Evolutionary conservation across 2,888 invertebrate genomes (phyloP).

Genomic region (Meteorus cinctellus): DNA sequence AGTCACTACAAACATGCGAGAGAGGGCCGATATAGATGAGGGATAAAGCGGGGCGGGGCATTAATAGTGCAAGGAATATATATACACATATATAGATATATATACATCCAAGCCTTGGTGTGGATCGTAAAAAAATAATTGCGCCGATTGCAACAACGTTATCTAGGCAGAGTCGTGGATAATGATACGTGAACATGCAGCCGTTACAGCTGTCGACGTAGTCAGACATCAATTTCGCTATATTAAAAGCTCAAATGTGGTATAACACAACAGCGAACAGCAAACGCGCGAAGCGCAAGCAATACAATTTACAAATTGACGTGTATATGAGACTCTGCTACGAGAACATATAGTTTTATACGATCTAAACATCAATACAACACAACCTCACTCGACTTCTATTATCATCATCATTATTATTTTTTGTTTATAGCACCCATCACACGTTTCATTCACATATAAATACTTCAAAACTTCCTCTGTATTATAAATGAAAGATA

Average conservation of each 20-base stretch:
- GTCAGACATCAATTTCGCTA: conserved; percentile 54
- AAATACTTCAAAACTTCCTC: conserved; percentile 6
- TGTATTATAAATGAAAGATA: conserved; percentile 38
- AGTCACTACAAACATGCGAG: conserved; percentile 6
- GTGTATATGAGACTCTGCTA: background rate
- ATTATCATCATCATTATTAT: background rate
- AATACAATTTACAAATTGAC: conserved; percentile 18
- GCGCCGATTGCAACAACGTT: conserved; percentile 69
- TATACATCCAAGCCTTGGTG: conserved; percentile 62
- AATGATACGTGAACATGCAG: conserved; percentile 68
- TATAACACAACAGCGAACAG: background rate
- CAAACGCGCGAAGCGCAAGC: background rate
- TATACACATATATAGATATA: conserved; percentile 45
- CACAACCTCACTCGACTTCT: background rate
- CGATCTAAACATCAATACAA: conserved; percentile 12
- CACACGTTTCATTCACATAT: background rate
- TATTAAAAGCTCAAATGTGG: conserved; percentile 35
- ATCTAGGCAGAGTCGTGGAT: conserved; percentile 63
- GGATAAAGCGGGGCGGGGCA: conserved; percentile 41
- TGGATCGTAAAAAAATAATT: conserved; percentile 69
- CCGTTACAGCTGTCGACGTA: conserved; percentile 57
- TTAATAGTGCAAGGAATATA: conserved; percentile 59
- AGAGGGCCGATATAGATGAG: conserved; percentile 29
- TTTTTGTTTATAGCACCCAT: background rate
- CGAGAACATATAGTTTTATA: background rate